These are phyloP conservation scores for Megaceryle maxima DNA, from an alignment of 2,113 vertebrate genomes.

Conservation along the genomic window DNA sequence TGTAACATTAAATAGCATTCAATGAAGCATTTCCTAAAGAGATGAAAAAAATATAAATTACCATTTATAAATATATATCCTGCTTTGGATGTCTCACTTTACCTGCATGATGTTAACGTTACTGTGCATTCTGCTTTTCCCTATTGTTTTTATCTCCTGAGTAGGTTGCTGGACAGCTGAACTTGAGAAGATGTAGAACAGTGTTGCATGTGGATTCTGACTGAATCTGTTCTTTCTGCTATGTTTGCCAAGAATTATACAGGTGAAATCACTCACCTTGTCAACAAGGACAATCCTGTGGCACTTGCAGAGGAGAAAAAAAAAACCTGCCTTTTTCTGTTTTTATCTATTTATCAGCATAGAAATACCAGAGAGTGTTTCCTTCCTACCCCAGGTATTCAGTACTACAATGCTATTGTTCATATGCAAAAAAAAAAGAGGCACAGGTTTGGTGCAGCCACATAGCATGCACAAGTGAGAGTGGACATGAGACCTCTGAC, in stretches of 20 bases:
- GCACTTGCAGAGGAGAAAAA: neutral
- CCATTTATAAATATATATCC: neutral
- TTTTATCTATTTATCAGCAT: neutral
- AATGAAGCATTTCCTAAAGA: neutral
- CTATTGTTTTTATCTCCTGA: neutral
- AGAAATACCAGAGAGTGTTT: neutral
- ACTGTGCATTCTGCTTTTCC: neutral
- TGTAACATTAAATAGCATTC: neutral
- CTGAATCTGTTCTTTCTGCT: neutral
- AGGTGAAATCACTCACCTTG: neutral
- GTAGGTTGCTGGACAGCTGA: neutral
- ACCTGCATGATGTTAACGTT: neutral
- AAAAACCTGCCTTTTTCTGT: neutral
- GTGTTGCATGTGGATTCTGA: neutral
- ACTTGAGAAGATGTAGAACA: neutral
- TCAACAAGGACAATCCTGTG: neutral
- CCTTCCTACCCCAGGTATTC: neutral
- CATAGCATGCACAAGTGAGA: neutral
- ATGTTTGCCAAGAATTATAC: neutral
- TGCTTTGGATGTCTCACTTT: neutral
- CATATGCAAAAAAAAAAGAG: neutral
- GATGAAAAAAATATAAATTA: neutral
- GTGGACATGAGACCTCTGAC: neutral
- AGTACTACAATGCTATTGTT: neutral
- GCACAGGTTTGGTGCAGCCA: neutral